phyloP scores from a whole-genome alignment of 2,797 vertebrate species.

The Parambassis ranga region DNA sequence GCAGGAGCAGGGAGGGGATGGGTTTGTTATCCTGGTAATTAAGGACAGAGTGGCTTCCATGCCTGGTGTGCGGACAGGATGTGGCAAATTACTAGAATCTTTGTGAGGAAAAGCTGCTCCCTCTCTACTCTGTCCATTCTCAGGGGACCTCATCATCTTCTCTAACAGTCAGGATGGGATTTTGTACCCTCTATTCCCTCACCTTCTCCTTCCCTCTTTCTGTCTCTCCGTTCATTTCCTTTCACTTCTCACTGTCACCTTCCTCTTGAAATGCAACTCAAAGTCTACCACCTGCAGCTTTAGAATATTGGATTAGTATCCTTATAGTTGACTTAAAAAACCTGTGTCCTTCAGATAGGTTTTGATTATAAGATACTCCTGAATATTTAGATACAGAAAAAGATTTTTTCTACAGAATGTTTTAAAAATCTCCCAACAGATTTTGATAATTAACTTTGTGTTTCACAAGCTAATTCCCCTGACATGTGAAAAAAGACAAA shows the following conservation, averaged over 20 bases:
- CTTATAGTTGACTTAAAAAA: neutral
- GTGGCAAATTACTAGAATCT: conserved; percentile 89
- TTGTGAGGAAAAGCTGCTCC: conserved; percentile 88
- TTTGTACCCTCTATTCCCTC: conserved; percentile 90
- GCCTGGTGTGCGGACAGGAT: conserved; percentile 83
- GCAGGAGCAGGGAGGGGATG: conserved; percentile 76
- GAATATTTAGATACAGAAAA: conserved; percentile 15
- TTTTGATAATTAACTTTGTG: conserved; percentile 65
- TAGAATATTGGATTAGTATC: conserved; percentile 30
- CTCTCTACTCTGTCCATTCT: conserved; percentile 84
- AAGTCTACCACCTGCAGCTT: conserved; percentile 40
- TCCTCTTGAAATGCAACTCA: conserved; percentile 44
- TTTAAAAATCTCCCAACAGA: conserved; percentile 34
- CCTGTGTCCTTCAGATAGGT: neutral
- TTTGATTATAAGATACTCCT: neutral
- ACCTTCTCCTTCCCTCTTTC: conserved; percentile 75
- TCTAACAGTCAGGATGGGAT: conserved; percentile 96
- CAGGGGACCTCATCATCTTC: conserved; percentile 93
- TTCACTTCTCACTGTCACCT: conserved; percentile 73
- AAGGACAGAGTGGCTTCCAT: conserved; percentile 88
- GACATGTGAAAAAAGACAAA: conserved; percentile 47
- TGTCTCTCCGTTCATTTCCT: conserved; percentile 69
- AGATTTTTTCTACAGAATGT: conserved; percentile 19
- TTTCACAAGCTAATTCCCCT: conserved; percentile 57
- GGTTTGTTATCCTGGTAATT: conserved; percentile 90